Conservation (phyloP, 2,797 vertebrate species). For the Carcharodon carcharias region DNA sequence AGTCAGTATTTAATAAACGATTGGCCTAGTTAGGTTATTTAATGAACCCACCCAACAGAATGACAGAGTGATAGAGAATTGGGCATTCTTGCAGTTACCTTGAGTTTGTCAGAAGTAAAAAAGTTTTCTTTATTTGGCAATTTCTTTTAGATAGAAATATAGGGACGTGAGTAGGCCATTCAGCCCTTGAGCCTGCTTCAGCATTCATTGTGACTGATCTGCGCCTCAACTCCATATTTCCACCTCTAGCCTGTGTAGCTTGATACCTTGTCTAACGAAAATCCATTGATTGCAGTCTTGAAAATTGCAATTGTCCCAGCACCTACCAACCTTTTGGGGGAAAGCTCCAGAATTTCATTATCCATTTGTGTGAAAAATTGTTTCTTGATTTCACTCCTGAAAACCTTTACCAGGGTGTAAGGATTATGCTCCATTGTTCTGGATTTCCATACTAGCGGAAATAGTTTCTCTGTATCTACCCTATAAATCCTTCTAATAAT, state of each 20-base stretch:
- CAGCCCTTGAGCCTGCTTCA: background rate
- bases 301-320: background rate
- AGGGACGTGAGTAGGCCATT: background rate
- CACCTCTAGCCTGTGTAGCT: background rate
- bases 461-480: background rate
- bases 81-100: background rate
- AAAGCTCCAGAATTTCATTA: background rate
- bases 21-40: background rate
- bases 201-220: background rate
- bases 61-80: background rate
- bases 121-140: background rate
- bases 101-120: background rate
- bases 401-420: background rate
- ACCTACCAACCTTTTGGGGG: background rate
- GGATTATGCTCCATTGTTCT: background rate
- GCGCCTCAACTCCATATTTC: background rate
- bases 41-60: background rate
- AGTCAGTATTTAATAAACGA: conserved; percentile 10
- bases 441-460: background rate
- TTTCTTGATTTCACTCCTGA: background rate
- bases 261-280: background rate
- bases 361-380: background rate
- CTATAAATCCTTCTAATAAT: background rate
- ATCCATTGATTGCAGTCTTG: background rate
- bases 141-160: background rate